Base-by-base conservation (phyloP, 2,113 vertebrate species). In the Oryzias melastigma region DNA sequence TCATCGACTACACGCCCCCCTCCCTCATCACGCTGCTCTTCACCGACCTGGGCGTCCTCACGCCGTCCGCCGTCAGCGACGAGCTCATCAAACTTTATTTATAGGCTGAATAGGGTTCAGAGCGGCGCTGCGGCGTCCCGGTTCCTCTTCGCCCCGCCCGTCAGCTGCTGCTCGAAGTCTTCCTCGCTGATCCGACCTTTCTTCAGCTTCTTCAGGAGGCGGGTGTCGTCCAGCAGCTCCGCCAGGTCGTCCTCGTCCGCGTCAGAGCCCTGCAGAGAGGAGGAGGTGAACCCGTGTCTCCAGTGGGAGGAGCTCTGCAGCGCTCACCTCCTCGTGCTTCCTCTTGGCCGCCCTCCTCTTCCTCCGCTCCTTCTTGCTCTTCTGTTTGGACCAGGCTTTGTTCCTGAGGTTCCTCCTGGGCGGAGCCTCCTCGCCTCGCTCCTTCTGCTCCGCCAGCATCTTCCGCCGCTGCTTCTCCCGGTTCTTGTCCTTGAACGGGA, bases 61-160 rank as follows among this genome's bases (percentile, higher is more conserved):
- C 97, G 0, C 97, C 97, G 0, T 99, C 97, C 0, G 97, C 96
- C 0, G 95, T 99, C 78, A 99, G 97, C 0, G 97, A 99, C 1
- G 97, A 99, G 81, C 95, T 99, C 70, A 99, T 99, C 84, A 98
- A 99, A 83, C 93, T 99, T 18, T 99, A 99, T 68, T 91, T 99
- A 73, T 99, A 91, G 89, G 1, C 17, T 10, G 52, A 78, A 77
- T 76, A 78, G 85, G 7, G 46, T 47, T 19, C 16, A 18, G 46
- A 47, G 46, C 4, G 16, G 43, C 0, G 1, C 15, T 0, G 16
- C 14, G 6, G 20, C 40, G 59, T 43, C 56, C 5, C 13, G 4
- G 43, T 56, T 73, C 0, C 24, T 40, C 44, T 80, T 61, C 41
- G 64, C 10, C 18, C 53, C 66, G 1, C 72, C 68, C 5, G 91